Base-by-base conservation (phyloP, 2,797 vertebrate species). In the Austrolebias charrua region DNA sequence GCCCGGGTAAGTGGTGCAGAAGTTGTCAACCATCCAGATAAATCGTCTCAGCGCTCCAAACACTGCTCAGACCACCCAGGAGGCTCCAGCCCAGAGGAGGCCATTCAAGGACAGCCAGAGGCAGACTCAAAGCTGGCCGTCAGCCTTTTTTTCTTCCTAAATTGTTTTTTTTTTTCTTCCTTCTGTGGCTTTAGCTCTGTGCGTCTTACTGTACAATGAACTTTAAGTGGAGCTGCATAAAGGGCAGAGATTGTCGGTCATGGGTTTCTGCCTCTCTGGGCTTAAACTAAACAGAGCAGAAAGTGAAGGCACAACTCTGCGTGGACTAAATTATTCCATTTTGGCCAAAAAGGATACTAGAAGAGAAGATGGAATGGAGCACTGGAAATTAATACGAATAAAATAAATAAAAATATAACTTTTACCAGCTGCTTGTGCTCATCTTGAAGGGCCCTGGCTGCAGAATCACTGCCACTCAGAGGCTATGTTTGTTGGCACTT, bases 21-120 rank as follows among this genome's bases (percentile, higher is more conserved):
- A 75, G 79, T 85, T 86, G 85, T 84, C 83, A 79, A 83, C 62
- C 71, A 73, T 81, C 78, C 73, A 80, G 77, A 84, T 79, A 81
- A 87, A 82, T 82, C 69, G 79, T 75, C 85, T 83, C 79, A 59
- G 66, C 68, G 75, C 58, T 65, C 60, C 62, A 52, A 57, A 49
- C 20, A n/a, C 66, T 50, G 79, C 78, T 61, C 29, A 57, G 84
- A 78, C 82, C 89, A 85, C 87, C 84, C 83, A 73, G 71, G 81
- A 84, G 79, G 64, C 64, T 66, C 63, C 53, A 78, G 79, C 76
- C 79, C 54, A 56, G 72, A 81, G 82, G 72, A 82, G 83, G 77
- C 82, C 74, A 60, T 63, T 83, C 87, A 89, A 86, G 82, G 85
- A 85, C 83, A 82, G 81, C 79, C 78, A 81, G 70, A 80, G 78